These are phyloP conservation scores for Oxycera nigricornis DNA, from an alignment of 2,888 invertebrate genomes.

Conservation along the genomic window DNA sequence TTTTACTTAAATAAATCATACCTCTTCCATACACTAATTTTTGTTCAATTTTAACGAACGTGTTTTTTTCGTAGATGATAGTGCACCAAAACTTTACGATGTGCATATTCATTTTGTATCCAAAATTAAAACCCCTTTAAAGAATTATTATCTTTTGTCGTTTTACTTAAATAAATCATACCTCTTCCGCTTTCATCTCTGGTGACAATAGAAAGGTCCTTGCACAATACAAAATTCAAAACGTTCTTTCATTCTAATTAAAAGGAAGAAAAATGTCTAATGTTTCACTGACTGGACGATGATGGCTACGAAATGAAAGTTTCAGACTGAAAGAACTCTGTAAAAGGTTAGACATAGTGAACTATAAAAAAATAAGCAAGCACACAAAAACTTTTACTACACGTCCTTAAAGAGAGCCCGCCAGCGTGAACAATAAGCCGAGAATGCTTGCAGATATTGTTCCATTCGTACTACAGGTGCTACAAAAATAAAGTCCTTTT, in stretches of 20 bases:
- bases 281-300: background rate
- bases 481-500: background rate
- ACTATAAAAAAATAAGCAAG: background rate
- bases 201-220: too few relatives aligned
- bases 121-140: too few relatives aligned
- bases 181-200: too few relatives aligned
- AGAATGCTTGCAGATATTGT: background rate
- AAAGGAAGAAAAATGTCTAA: constrained; percentile 39
- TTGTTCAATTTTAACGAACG: too few relatives aligned
- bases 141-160: too few relatives aligned
- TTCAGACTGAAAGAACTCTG: background rate
- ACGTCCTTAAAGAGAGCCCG: background rate
- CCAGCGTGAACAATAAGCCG: background rate
- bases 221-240: too few relatives aligned
- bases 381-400: background rate
- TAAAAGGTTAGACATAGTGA: background rate
- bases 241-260: constrained; percentile 36
- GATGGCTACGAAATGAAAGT: background rate
- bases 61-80: too few relatives aligned
- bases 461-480: background rate
- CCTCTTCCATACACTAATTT: too few relatives aligned
- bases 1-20: too few relatives aligned
- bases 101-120: too few relatives aligned
- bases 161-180: too few relatives aligned
- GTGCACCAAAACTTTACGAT: too few relatives aligned